Conservation (phyloP, 2,888 invertebrate species). For the Saturnia pavonia region DNA sequence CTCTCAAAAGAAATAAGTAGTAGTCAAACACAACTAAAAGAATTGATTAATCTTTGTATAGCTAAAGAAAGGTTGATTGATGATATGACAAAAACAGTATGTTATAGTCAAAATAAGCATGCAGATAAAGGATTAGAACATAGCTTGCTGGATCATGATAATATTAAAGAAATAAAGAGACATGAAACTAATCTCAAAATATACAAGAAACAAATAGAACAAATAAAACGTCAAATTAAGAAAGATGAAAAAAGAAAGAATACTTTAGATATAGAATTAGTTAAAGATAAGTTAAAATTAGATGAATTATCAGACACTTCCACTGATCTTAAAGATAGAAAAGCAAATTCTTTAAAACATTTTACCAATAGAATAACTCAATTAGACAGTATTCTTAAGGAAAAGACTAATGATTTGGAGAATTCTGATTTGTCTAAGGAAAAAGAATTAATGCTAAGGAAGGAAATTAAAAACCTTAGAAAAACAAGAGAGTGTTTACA, state of each 20-base stretch:
- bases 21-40: conserved; percentile 86
- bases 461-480: conserved; percentile 90
- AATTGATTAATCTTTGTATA: conserved; percentile 85
- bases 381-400: conserved; percentile 85
- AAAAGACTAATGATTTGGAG: conserved; percentile 86
- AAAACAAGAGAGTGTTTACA: conserved; percentile 89
- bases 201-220: conserved; percentile 89
- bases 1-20: conserved; percentile 83
- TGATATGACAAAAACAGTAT: conserved; percentile 80
- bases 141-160: conserved; percentile 79
- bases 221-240: conserved; percentile 86
- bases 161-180: conserved; percentile 85
- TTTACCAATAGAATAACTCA: conserved; percentile 86
- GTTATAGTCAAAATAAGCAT: conserved; percentile 55
- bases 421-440: conserved; percentile 81
- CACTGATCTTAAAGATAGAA: conserved; percentile 80
- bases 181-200: conserved; percentile 87
- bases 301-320: conserved; percentile 77
- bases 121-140: conserved; percentile 83
- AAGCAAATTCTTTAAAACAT: conserved; percentile 82
- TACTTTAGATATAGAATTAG: conserved; percentile 85
- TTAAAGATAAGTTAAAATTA: conserved; percentile 76
- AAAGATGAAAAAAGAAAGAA: conserved; percentile 88
- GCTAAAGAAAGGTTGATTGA: conserved; percentile 87
- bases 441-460: conserved; percentile 84